These are phyloP conservation scores for Myanophis thanlyinensis DNA, from an alignment of 2,113 vertebrate genomes.

Conservation along the genomic window DNA sequence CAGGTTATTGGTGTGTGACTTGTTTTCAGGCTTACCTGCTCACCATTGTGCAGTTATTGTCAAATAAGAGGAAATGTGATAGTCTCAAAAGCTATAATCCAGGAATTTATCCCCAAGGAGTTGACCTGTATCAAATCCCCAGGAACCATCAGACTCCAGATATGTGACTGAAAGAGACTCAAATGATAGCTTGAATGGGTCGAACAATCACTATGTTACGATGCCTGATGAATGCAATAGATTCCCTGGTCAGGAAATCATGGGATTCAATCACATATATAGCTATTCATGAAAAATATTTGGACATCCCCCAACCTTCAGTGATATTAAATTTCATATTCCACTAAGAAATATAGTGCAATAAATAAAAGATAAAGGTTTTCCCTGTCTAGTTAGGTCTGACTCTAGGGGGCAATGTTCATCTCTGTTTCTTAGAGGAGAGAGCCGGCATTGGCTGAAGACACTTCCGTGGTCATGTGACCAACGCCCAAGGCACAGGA, in stretches of 20 bases:
- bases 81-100: neutral
- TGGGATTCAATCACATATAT: neutral
- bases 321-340: neutral
- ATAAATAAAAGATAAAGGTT: neutral
- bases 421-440: neutral
- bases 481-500: neutral
- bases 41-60: neutral
- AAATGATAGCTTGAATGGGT: neutral
- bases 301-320: neutral
- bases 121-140: neutral
- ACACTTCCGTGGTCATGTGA: neutral
- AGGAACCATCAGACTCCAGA: neutral
- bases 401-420: neutral
- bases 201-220: neutral
- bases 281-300: neutral
- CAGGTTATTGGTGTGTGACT: neutral
- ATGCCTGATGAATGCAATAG: neutral
- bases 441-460: neutral
- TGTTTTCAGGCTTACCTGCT: neutral
- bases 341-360: neutral
- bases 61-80: neutral
- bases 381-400: neutral
- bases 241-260: neutral
- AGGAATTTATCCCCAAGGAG: neutral
- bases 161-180: neutral